Percentiles rank a stretch among this genome's conserved stretches.
Conservation (phyloP, 2,888 invertebrate genomes). For the Orthosia incerta region DNA sequence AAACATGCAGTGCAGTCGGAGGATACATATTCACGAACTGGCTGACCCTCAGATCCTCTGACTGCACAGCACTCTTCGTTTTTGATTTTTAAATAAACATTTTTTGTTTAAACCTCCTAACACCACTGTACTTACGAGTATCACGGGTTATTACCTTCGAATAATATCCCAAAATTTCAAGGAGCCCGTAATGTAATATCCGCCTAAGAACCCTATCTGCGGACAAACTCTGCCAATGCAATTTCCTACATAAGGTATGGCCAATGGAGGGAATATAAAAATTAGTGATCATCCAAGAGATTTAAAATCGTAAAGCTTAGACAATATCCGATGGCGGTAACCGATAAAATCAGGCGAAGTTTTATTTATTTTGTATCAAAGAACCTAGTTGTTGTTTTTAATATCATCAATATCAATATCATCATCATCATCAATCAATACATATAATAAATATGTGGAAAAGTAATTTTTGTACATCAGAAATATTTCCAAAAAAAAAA, state of each 20-base stretch:
- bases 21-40: no score
- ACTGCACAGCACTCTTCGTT: no score
- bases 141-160: neutral
- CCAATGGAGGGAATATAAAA: constrained; percentile 39
- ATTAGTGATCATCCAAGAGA: neutral
- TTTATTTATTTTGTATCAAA: neutral
- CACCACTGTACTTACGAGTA: no score
- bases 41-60: no score
- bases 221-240: constrained; percentile 24
- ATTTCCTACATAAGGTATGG: constrained; percentile 33
- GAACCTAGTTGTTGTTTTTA: no score
- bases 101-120: neutral
- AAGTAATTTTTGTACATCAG: no score
- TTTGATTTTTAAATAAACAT: no score
- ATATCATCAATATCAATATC: no score
- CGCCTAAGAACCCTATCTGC: constrained; percentile 8
- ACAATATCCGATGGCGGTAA: neutral
- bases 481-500: no score
- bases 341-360: neutral
- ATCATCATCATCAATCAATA: no score
- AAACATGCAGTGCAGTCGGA: no score
- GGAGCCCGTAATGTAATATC: constrained; percentile 37
- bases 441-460: no score
- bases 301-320: neutral
- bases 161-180: constrained; percentile 32